Conservation (phyloP, 2,797 vertebrate genomes). For the Lerista edwardsae region DNA sequence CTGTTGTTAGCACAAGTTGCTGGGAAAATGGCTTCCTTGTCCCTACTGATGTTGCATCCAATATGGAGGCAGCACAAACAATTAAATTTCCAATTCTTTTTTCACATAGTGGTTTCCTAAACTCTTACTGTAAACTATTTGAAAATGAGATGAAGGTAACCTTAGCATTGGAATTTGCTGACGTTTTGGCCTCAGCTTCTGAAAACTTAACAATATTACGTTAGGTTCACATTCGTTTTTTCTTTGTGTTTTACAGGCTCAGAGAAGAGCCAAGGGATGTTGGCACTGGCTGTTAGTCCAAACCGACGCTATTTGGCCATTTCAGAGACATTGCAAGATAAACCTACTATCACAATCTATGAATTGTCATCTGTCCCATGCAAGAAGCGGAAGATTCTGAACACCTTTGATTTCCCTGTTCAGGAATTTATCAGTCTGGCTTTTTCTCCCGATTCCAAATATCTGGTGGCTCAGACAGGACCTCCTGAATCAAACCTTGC, state of each 20-base stretch:
- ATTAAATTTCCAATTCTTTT: background rate
- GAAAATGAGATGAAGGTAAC: background rate
- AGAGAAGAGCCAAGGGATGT: constrained; percentile 83
- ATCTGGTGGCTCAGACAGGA: constrained; percentile 84
- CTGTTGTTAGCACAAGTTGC: background rate
- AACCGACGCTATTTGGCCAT: constrained; percentile 87
- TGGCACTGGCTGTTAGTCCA: constrained; percentile 87
- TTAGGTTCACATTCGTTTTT: constrained; percentile 1
- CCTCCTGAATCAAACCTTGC: constrained; percentile 84
- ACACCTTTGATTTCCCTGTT: constrained; percentile 72
- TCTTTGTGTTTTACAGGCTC: constrained; percentile 76
- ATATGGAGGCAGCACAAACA: background rate
- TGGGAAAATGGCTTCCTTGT: background rate
- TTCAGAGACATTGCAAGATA: constrained; percentile 82
- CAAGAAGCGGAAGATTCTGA: constrained; percentile 83
- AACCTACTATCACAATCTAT: constrained; percentile 83
- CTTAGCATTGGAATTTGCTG: background rate
- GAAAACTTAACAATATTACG: background rate
- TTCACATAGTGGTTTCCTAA: background rate
- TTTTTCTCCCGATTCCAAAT: constrained; percentile 91
- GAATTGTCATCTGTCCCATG: constrained; percentile 85
- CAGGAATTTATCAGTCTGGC: constrained; percentile 83
- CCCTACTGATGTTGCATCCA: background rate
- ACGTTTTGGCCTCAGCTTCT: background rate
- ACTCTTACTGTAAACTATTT: background rate